Evolutionary conservation across 2,113 vertebrate species (phyloP), one percentile per base, ranked within the genome.

Genomic region (Uria aalge): DNA sequence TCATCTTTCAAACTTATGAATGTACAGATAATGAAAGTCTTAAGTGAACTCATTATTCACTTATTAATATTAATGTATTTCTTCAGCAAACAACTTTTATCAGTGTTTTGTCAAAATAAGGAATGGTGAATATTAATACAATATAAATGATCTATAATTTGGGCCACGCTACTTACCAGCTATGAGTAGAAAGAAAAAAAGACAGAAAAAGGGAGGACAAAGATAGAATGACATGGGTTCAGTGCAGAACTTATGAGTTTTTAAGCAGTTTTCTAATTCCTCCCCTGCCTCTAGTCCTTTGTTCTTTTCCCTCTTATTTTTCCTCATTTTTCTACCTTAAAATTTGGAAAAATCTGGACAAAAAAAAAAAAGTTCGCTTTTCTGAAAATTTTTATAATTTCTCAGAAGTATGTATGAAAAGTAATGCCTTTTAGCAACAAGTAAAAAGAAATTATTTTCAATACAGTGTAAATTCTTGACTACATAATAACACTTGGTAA

Each of bases 11-110:
- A 87, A 84, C 57, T 94, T 95, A 71, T 52, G 84, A 94, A 89
- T 64, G 73, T 93, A 94, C 43, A 94, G 71, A 85, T 82, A 93
- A 92, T 82, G 78, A 90, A 95, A 90, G 38, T 88, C 45, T 94
- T 93, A 90, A 96, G 83, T 74, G 59, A 92, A 81, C 40, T 91
- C 73, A 92, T 96, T 94, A 88, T 88, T 95, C 64, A 68, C 67
- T 77, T 85, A 89, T 96, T 92, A 94, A 96, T 96, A 96, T 94
- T 95, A 94, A 95, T 87, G 27, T 40, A 53, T 95, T 92, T 91
- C 59, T 89, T 93, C 91, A 89, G 36, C 52, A 86, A 96, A 94
- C 86, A 95, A 77, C 40, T 72, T 92, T 95, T 95, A 92, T 86
- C 73, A 81, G 50, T 63, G 67, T 95, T 93, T 96, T 92, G 79